Evolutionary conservation across 1,140 invertebrate genomes (phyloP), one percentile per base, ranked within the genome.

Genomic region (Dendrolimus kikuchii): DNA sequence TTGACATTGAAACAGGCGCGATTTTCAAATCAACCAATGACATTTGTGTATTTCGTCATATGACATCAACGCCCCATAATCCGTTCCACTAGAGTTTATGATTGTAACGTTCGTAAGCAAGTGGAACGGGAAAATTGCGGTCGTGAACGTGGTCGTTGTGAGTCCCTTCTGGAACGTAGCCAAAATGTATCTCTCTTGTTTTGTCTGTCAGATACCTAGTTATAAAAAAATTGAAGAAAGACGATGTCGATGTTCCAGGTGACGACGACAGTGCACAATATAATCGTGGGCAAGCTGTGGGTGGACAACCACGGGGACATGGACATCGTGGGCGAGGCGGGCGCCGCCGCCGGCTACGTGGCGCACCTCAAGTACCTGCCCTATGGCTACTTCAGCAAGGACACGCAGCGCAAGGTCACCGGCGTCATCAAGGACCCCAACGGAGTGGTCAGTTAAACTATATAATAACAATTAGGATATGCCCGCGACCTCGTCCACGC

Each of bases 221-320:
- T 7, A 6, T 9, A 10, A 46, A 46, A 46, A 4, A 4, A 9
- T n/a, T 2, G 9, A 46, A 6, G 7, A 9, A 9, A n/a, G 8
- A 23, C 0, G 38, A 48, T 48, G 6, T 38, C n/a, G 37, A 44
- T 52, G 23, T 52, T 8, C 0, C 59, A 88, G 87, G 96, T 99
- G 36, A 99, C 97, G 6, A 99, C 98, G 7, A 99, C 98, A 9
- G 96, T 99, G 23, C 98, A 99, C 88, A 99, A 99, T 87, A 99
- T 99, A 60, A 99, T 99, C 63, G 98, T 99, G 41, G 99, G 99
- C 51, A 98, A 97, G 88, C 90, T 99, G 56, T 99, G 99, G 99
- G 96, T 99, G 8, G 99, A 99, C 89, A 97, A 99, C 82, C 96
- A 98, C 78, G 99, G 98, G 40, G 98, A 99, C 77, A 99, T 99